Evolutionary conservation across 53 echinoderm and acorn worm species (phyloP).

Genomic region (Henricia sp.): DNA sequence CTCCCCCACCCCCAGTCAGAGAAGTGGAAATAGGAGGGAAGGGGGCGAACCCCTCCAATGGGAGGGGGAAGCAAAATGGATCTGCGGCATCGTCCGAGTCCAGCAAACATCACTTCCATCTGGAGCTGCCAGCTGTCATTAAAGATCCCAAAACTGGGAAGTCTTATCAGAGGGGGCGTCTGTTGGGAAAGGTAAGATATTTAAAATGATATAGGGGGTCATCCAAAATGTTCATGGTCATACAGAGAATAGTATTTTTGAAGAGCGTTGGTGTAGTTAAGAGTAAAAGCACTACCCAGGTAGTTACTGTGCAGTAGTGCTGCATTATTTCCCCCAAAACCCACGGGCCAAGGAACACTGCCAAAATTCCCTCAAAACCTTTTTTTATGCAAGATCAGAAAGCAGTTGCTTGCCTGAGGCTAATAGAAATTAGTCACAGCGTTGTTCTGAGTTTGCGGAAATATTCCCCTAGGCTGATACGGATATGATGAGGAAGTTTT

Average conservation of each 20-base stretch:
- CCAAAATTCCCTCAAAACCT: too few relatives aligned
- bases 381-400: too few relatives aligned
- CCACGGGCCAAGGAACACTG: not conserved
- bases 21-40: not conserved
- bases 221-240: too few relatives aligned
- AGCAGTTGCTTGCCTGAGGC: too few relatives aligned
- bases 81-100: slow-evolving; percentile 19
- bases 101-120: slow-evolving; percentile 53
- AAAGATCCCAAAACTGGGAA: slow-evolving; percentile 84
- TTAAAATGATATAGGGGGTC: not conserved
- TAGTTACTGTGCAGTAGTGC: not conserved
- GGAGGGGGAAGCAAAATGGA: slow-evolving; percentile 28
- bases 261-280: not conserved
- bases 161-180: slow-evolving; percentile 82
- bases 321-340: not conserved
- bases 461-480: not conserved
- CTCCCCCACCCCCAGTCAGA: slow-evolving; percentile 28
- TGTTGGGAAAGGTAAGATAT: slow-evolving; percentile 89
- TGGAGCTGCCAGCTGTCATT: slow-evolving; percentile 81
- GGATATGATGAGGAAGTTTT: slow-evolving; percentile 13
- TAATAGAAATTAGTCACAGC: too few relatives aligned
- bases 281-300: not conserved
- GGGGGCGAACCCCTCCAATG: not conserved
- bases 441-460: too few relatives aligned
- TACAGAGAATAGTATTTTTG: too few relatives aligned